Conservation (phyloP, 2,797 vertebrate genomes). For the Astyanax mexicanus region DNA sequence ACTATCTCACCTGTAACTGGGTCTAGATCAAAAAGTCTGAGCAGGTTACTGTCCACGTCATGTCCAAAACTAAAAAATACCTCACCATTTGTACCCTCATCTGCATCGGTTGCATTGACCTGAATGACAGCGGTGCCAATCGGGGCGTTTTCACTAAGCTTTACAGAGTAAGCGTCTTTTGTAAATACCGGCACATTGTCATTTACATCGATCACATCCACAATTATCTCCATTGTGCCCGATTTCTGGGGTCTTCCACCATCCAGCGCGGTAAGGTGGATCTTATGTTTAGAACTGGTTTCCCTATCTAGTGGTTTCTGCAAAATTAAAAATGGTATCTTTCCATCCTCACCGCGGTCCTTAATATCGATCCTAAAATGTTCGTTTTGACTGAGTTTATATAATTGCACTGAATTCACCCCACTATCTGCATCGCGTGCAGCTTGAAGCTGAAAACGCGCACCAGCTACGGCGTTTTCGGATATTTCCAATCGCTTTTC, state of each 20-base stretch:
- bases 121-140: constrained; percentile 71
- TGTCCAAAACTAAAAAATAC: constrained; percentile 76
- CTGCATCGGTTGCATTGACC: constrained; percentile 79
- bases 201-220: constrained; percentile 74
- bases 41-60: constrained; percentile 49
- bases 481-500: constrained; percentile 58
- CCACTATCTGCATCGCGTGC: constrained; percentile 61
- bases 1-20: constrained; percentile 71
- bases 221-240: constrained; percentile 48
- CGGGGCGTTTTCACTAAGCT: constrained; percentile 71
- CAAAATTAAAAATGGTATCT: constrained; percentile 59
- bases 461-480: constrained; percentile 52
- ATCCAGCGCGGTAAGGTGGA: constrained; percentile 58
- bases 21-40: constrained; percentile 66
- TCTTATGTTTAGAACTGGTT: constrained; percentile 31
- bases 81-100: constrained; percentile 78
- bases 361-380: constrained; percentile 62
- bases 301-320: constrained; percentile 61
- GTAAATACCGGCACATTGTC: constrained; percentile 73
- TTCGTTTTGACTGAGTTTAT: constrained; percentile 61
- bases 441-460: constrained; percentile 58
- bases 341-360: constrained; percentile 55
- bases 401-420: constrained; percentile 56
- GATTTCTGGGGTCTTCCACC: constrained; percentile 66
- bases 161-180: constrained; percentile 71